Percentiles rank a stretch among this genome's conserved stretches.
Evolutionary conservation across 1,140 invertebrate species (phyloP).

Genomic region (Cyphomyrmex costatus): DNA sequence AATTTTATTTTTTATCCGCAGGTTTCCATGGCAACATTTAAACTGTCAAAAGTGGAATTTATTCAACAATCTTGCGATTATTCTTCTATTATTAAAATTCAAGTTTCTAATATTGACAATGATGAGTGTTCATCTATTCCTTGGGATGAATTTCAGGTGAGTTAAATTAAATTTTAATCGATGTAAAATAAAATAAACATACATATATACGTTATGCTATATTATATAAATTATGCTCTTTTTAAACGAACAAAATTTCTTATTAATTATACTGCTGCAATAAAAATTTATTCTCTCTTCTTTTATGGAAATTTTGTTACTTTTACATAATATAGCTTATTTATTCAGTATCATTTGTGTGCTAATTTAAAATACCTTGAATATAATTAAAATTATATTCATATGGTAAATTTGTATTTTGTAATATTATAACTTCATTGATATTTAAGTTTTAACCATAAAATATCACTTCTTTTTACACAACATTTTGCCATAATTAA

Average conservation of each 20-base stretch:
- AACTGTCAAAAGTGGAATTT: constrained; percentile 93
- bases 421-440: constrained; percentile 14
- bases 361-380: constrained; percentile 10
- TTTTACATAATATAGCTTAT: constrained; percentile 57
- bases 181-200: constrained; percentile 23
- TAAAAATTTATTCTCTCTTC: constrained; percentile 60
- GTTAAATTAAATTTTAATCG: constrained; percentile 46
- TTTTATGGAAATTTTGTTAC: constrained; percentile 51
- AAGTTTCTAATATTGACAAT: constrained; percentile 91
- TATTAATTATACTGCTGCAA: constrained; percentile 50
- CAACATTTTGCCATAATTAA: background rate
- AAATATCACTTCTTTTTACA: background rate
- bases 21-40: constrained; percentile 94
- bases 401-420: constrained; percentile 24
- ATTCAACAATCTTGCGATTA: constrained; percentile 93
- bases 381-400: constrained; percentile 30
- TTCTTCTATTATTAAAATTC: constrained; percentile 91
- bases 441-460: constrained; percentile 11
- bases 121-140: constrained; percentile 95
- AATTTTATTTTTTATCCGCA: constrained; percentile 81
- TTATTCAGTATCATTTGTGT: constrained; percentile 6
- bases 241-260: constrained; percentile 56
- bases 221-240: constrained; percentile 65
- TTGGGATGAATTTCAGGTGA: constrained; percentile 97
- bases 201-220: constrained; percentile 55